These are phyloP conservation scores for Xestia c-nigrum DNA, from an alignment of 2,888 invertebrate genomes.

Conservation along the genomic window DNA sequence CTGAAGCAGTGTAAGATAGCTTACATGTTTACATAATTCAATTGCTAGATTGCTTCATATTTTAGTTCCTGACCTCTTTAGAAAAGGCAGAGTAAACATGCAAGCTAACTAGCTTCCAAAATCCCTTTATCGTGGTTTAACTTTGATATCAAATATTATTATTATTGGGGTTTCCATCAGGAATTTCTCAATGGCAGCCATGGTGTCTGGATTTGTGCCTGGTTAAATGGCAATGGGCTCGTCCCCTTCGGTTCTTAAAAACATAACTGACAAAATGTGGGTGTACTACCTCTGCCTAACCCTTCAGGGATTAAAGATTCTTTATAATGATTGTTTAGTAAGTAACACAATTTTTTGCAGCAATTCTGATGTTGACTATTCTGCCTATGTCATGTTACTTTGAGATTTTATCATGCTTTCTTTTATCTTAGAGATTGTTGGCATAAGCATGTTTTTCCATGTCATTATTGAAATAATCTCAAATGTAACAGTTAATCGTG, in stretches of 20 bases:
- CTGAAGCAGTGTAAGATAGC: constrained; percentile 20
- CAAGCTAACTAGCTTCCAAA: neutral
- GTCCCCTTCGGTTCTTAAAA: no score
- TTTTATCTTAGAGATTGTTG: constrained; percentile 9
- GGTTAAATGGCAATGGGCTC: no score
- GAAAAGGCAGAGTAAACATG: neutral
- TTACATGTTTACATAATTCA: constrained; percentile 19
- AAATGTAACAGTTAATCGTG: constrained; percentile 15
- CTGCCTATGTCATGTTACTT: neutral
- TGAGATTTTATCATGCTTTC: constrained; percentile 3
- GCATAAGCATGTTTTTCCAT: constrained; percentile 1
- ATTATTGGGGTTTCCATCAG: no score
- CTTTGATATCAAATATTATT: neutral
- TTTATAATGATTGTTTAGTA: neutral
- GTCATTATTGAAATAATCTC: constrained; percentile 7
- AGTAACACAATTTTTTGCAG: neutral
- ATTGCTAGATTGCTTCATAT: neutral
- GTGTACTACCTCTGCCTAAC: no score
- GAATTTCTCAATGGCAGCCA: no score
- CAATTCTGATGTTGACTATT: neutral
- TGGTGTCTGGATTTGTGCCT: no score
- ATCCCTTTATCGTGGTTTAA: neutral
- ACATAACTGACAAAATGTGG: no score
- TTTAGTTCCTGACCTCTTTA: neutral
- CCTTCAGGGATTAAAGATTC: neutral